Base-by-base conservation (phyloP, 1,140 invertebrate genomes). In the Diploscapter pachys region DNA sequence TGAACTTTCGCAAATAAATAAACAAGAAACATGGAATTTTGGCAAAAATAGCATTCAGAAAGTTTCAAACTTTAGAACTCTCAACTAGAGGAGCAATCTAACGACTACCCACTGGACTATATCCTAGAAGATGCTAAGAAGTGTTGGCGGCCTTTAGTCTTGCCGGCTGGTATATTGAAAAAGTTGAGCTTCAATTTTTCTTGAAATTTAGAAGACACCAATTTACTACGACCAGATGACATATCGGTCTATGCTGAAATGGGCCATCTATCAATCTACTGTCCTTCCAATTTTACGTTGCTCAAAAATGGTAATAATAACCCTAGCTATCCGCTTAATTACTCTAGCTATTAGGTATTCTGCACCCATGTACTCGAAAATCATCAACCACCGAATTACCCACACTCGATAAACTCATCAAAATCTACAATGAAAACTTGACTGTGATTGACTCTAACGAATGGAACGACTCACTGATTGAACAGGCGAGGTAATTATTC, bases 221-320 rank as follows among this genome's bases (percentile, higher is more conserved):
- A 31, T 31, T 31, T 31, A 31, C 31, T 31, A 31, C 31, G 31
- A 31, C 31, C 31, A 31, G 31, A 31, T 31, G 31, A 31, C 31
- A 31, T 31, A 31, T 31, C 31, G 31, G 31, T 72, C 49, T 72
- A 66, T 62, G 75, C 61, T 9, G 75, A 76, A 59, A 9, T 76
- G 3, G 75, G 75, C 48, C 75, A 76, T 57, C 52, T 76, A 5
- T 72, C 75, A 4, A 75, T 71, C 5, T 76, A 71, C 53, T 76
- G 75, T 67, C 55, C 63, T 52, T 56, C 56, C 52, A 72, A 76
- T 67, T 67, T 48, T 31, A 72, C 75, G 6, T 48, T 67, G 3
- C 50, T 76, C 3, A 57, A 59, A 52, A 70, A 76, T 55, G 75
- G 75, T 76, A 50, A 59, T 52, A 55, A 11, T 13, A 13, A 50